Conservation (phyloP, 2,888 invertebrate species). For the Cerastis rubricosa region DNA sequence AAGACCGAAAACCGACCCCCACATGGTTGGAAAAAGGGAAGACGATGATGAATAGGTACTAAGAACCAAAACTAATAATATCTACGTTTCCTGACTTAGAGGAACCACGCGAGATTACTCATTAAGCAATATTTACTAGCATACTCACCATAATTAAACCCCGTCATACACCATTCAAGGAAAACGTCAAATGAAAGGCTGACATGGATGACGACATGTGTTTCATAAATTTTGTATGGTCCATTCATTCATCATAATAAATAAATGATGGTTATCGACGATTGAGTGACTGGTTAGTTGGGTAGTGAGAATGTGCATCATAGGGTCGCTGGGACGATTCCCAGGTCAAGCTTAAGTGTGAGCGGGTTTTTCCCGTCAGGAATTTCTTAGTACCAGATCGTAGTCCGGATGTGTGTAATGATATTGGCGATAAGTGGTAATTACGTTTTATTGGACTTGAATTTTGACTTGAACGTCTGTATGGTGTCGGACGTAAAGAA, state of each 20-base stretch:
- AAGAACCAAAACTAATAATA: not conserved
- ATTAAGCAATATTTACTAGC: not conserved
- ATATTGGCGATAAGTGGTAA: not conserved
- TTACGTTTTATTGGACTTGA: not conserved
- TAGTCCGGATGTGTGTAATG: not conserved
- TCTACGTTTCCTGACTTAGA: not conserved
- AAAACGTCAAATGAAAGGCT: not conserved
- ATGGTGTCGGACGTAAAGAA: no score
- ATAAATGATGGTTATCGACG: no score
- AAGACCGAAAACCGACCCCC: not conserved
- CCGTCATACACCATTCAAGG: conserved; percentile 4
- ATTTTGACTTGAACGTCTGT: no score
- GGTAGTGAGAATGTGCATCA: no score
- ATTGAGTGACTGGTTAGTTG: not conserved
- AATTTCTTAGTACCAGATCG: not conserved
- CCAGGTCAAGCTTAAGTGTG: not conserved
- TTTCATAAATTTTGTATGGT: conserved; percentile 2
- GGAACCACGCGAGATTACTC: not conserved
- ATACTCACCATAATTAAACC: not conserved
- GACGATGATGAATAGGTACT: not conserved
- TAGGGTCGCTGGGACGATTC: not conserved
- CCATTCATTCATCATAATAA: conserved; percentile 1
- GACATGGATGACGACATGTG: not conserved
- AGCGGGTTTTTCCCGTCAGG: not conserved
- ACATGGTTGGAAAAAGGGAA: not conserved